phyloP scores from a whole-genome alignment of 2,113 vertebrate species.

The Lipotes vexillifer region DNA sequence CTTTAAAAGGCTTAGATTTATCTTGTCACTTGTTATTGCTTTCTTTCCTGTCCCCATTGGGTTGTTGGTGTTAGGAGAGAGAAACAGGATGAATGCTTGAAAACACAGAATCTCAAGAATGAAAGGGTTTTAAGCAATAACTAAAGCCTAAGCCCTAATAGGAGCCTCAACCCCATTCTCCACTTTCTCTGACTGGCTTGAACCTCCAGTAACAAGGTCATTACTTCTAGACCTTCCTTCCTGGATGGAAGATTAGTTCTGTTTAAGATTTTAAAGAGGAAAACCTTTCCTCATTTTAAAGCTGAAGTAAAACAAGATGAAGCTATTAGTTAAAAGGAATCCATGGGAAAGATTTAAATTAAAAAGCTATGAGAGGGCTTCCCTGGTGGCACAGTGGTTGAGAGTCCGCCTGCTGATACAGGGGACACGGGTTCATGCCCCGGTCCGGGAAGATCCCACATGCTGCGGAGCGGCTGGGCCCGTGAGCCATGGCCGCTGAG shows the following conservation, averaged over 20 bases:
- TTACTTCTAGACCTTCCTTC: not conserved
- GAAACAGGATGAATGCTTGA: not conserved
- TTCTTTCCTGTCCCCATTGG: not conserved
- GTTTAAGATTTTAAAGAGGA: not conserved
- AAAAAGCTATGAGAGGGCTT: not conserved
- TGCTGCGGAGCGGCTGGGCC: too few species aligned
- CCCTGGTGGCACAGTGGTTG: too few species aligned
- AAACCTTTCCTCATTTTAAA: slow-evolving; percentile 3
- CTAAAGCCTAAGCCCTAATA: not conserved
- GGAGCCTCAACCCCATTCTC: not conserved
- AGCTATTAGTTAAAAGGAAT: not conserved
- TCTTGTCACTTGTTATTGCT: not conserved
- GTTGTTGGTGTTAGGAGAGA: not conserved
- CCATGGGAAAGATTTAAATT: not conserved
- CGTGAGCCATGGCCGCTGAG: too few species aligned
- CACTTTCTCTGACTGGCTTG: not conserved
- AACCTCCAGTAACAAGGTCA: not conserved
- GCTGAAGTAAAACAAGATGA: not conserved
- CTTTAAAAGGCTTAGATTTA: not conserved
- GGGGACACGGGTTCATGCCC: too few species aligned
- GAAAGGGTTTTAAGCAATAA: not conserved
- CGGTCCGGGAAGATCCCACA: too few species aligned
- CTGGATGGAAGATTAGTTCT: not conserved
- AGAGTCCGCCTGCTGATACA: too few species aligned
- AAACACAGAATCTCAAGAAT: not conserved